Percentiles rank a stretch among this genome's conserved stretches.
Conservation (phyloP, 2,888 invertebrate species). For the Lacanobia wlatinum region DNA sequence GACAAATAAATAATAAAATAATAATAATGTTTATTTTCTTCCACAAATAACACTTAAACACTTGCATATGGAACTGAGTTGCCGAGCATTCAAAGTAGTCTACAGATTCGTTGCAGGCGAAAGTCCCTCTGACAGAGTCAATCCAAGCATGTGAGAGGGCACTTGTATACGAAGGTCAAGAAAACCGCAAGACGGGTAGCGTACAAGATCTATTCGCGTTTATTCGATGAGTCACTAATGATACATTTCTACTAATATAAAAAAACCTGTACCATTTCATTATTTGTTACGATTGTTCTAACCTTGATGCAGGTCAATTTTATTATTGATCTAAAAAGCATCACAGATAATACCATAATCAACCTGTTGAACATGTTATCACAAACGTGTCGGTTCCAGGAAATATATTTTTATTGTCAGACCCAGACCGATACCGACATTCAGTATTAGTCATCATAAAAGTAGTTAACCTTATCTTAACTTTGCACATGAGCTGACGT, state of each 20-base stretch:
- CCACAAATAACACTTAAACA: too few species aligned
- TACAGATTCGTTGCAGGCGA: neutral
- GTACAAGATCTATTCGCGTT: conserved; percentile 21
- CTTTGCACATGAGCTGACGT: conserved; percentile 59
- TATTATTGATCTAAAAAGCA: conserved; percentile 2
- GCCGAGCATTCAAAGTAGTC: neutral
- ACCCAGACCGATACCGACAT: conserved; percentile 37
- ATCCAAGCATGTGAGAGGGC: conserved; percentile 5
- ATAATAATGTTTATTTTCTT: too few species aligned
- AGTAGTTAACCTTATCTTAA: conserved; percentile 69
- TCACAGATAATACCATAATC: conserved; percentile 11
- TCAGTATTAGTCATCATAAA: conserved; percentile 65
- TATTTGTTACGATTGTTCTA: conserved; percentile 2
- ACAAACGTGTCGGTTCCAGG: conserved; percentile 16
- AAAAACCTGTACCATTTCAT: neutral
- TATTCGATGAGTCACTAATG: conserved; percentile 11
- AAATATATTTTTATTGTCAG: conserved; percentile 35
- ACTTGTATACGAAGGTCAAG: conserved; percentile 26
- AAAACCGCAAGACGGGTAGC: conserved; percentile 14
- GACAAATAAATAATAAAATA: too few species aligned
- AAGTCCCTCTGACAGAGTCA: neutral
- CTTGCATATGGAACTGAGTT: too few species aligned
- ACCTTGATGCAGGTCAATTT: conserved; percentile 21
- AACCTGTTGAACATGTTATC: conserved; percentile 4
- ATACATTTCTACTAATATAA: neutral